Base-by-base conservation (phyloP, 30 jellyfish, hydroid and myxozoan species). In the Turritopsis dohrnii region DNA sequence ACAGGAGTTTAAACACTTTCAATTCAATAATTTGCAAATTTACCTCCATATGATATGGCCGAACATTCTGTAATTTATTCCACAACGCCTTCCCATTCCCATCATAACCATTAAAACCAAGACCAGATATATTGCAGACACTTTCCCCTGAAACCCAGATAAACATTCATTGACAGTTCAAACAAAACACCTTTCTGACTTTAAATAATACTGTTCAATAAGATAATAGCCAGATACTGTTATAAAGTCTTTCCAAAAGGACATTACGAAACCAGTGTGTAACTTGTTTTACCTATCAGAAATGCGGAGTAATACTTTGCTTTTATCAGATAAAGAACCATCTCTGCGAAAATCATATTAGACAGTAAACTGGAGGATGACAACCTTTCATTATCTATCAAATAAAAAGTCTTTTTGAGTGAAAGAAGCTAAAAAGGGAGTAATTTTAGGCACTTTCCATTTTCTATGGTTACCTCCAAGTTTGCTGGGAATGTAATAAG, bases 31-130 rank as follows among this genome's bases (percentile, higher is more conserved):
- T n/a, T n/a, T n/a, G n/a, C n/a, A n/a, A n/a, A 41, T 41, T 41
- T 74, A 81, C 88, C 88, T 81, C 88, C 26, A 81, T 21, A 8
- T 53, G 24, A 53, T 52, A 23, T 21, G 74, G 74, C 9, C 52
- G 28, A 21, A 81, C 54, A 53, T 54, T 53, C 22, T 81, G 16
- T 16, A 60, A 16, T 76, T 29, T 72, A 52, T 84, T 80, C 90
- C 90, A 84, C 60, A 25, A 3, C 19, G 90, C 88, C 9, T 72
- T 71, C 16, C 90, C 88, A 26, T 74, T 30, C 18, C n/a, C 41
- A 72, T 74, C 87, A 27, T 24, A 72, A n/a, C 87, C 90, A 1
- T 60, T 71, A 69, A 84, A 84, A 18, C 90, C 90, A 31, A 84
- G 66, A 0, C 90, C 90, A 71, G 84, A 53, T 24, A 74, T 20